These are phyloP conservation scores for Coelopa pilipes DNA, from an alignment of 2,888 invertebrate genomes.

Conservation along the genomic window DNA sequence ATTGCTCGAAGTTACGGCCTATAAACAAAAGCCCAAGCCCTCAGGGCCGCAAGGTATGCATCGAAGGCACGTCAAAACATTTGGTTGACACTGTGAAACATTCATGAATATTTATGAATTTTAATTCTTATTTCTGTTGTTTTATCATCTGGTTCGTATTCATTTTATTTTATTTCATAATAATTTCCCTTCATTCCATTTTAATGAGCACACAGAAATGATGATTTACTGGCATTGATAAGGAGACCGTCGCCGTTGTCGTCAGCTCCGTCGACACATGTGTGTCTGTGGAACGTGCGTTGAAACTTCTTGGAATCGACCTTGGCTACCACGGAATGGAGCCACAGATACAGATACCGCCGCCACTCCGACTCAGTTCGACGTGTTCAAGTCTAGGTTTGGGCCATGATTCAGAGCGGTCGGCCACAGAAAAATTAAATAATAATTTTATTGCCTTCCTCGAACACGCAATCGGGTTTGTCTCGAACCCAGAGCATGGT, in stretches of 20 bases:
- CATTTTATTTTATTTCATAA: constrained; percentile 22
- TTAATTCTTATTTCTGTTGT: constrained; percentile 2
- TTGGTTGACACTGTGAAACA: neutral
- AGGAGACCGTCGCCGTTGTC: neutral
- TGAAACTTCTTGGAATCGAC: neutral
- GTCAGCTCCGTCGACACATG: neutral
- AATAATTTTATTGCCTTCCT: constrained; percentile 9
- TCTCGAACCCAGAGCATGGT: neutral
- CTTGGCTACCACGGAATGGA: neutral
- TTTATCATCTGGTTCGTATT: neutral
- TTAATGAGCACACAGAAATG: constrained; percentile 21
- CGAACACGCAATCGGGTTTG: neutral
- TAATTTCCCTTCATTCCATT: constrained; percentile 24
- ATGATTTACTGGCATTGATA: constrained; percentile 24
- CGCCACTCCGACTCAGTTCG: neutral
- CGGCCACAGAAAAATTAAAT: neutral
- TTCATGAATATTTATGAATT: constrained; percentile 19
- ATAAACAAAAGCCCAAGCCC: too few relatives aligned
- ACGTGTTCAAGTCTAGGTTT: neutral
- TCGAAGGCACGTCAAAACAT: neutral
- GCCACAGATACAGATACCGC: neutral
- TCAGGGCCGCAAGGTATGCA: neutral
- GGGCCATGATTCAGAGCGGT: neutral
- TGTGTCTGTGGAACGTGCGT: neutral
- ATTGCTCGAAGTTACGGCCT: too few relatives aligned